These are phyloP conservation scores for Ectropis grisescens DNA, from an alignment of 1,140 invertebrate species.

Conservation along the genomic window DNA sequence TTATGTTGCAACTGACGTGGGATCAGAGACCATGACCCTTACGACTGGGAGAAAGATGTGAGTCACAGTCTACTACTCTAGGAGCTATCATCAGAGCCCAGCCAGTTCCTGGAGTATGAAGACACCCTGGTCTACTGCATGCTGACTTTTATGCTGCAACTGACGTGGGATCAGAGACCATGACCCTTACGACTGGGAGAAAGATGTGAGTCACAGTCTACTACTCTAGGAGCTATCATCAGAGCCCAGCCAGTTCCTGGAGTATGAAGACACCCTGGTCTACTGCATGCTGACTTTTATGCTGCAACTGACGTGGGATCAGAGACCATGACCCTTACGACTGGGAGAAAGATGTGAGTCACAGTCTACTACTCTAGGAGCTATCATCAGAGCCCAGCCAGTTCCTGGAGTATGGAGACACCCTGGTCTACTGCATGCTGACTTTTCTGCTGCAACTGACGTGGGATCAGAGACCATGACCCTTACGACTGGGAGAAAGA, in stretches of 20 bases:
- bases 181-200: constrained; percentile 98
- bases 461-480: constrained; percentile 90
- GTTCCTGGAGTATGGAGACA: constrained; percentile 91
- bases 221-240: constrained; percentile 95
- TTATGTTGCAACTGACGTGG: constrained; percentile 96
- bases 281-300: constrained; percentile 91
- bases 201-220: constrained; percentile 80
- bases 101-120: constrained; percentile 88
- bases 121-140: constrained; percentile 94
- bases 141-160: constrained; percentile 95
- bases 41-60: constrained; percentile 93
- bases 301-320: constrained; percentile 94
- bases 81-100: constrained; percentile 94
- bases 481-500: constrained; percentile 97
- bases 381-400: constrained; percentile 93
- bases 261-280: constrained; percentile 95
- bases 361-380: constrained; percentile 92
- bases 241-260: constrained; percentile 88
- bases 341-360: constrained; percentile 88
- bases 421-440: constrained; percentile 92
- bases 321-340: constrained; percentile 93
- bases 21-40: constrained; percentile 91
- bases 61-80: constrained; percentile 89
- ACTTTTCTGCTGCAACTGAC: constrained; percentile 94
- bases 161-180: constrained; percentile 88